phyloP scores from a whole-genome alignment of 2,113 vertebrate genomes.

The Cariama cristata region DNA sequence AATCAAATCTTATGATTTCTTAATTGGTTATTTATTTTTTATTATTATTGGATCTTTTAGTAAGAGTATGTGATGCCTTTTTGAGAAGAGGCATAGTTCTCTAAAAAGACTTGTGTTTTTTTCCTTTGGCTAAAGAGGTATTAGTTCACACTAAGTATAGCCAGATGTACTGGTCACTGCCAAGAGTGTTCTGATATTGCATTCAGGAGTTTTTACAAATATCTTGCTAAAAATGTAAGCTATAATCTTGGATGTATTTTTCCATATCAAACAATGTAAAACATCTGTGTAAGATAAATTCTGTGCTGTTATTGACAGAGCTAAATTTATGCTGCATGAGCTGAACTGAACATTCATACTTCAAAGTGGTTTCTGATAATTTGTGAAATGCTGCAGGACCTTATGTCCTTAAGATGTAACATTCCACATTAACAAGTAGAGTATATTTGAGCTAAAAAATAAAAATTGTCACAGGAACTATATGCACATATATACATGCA shows the following conservation, averaged over 20 bases:
- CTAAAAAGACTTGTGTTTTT: neutral
- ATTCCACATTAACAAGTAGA: neutral
- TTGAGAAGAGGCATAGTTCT: neutral
- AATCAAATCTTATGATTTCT: neutral
- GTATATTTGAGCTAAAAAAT: neutral
- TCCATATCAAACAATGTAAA: neutral
- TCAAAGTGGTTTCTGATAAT: neutral
- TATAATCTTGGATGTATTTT: neutral
- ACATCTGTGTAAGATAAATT: neutral
- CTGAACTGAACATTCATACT: neutral
- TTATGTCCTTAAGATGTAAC: neutral
- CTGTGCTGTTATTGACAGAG: neutral
- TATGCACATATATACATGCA: rapidly evolving
- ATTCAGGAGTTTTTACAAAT: neutral
- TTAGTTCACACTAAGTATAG: neutral
- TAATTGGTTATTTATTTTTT: neutral
- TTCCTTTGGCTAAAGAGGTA: neutral
- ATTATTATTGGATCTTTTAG: neutral
- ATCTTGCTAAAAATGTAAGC: neutral
- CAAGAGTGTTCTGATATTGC: neutral
- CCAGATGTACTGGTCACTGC: neutral
- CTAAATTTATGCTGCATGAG: neutral
- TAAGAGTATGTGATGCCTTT: neutral
- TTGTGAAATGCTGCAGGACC: neutral
- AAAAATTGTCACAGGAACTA: neutral